phyloP scores from a whole-genome alignment of 2,113 vertebrate genomes.

The Platysternon megacephalum region DNA sequence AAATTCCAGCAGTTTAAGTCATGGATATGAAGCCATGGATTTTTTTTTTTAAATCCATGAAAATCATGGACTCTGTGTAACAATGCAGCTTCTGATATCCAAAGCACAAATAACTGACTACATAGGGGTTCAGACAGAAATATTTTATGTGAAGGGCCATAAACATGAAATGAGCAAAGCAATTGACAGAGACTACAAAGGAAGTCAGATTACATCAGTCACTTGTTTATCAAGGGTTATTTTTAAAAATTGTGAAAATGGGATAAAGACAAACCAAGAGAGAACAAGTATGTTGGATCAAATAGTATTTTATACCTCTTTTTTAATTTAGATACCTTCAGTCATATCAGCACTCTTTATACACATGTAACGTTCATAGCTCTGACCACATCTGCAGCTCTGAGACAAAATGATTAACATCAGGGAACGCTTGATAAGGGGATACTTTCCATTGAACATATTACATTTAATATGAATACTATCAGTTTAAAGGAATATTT shows the following conservation, averaged over 20 bases:
- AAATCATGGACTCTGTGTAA: too few species aligned
- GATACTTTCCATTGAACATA: neutral
- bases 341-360: too few species aligned
- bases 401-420: neutral
- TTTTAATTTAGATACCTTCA: too few species aligned
- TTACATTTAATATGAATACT: fast-evolving
- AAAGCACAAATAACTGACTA: too few species aligned
- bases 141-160: neutral
- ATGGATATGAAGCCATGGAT: too few species aligned
- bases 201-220: neutral
- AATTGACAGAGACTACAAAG: neutral
- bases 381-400: neutral
- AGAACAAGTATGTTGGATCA: too few species aligned
- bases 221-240: neutral
- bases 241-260: neutral
- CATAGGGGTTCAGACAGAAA: too few species aligned
- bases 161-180: neutral
- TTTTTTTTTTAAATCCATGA: too few species aligned
- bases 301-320: too few species aligned
- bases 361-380: too few species aligned
- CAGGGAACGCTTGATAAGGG: neutral
- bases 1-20: too few species aligned
- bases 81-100: too few species aligned
- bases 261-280: neutral
- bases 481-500: neutral